Percentiles rank a stretch among this genome's conserved stretches.
phyloP scores from a whole-genome alignment of 2,797 vertebrate species.

The Silurus lanzhouensis region DNA sequence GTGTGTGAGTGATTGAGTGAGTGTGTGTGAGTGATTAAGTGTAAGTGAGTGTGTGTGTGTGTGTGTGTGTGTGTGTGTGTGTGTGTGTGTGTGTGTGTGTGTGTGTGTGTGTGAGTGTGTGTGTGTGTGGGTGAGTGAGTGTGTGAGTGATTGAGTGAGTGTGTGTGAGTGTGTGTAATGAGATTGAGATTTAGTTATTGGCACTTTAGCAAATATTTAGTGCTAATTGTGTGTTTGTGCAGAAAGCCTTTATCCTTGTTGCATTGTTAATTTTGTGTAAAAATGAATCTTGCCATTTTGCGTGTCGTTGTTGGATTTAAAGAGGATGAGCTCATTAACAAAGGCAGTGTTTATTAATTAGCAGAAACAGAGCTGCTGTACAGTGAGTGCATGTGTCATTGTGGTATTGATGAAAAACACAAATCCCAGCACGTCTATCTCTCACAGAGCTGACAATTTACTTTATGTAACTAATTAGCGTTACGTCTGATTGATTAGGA shows the following conservation, averaged over 20 bases:
- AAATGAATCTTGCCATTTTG: conserved; percentile 26
- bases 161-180: too few relatives aligned
- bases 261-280: neutral
- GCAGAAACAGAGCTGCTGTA: conserved; percentile 11
- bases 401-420: conserved; percentile 20
- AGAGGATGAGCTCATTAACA: conserved; percentile 35
- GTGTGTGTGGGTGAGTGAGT: too few relatives aligned
- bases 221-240: conserved; percentile 14
- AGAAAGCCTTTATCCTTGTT: conserved; percentile 21
- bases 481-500: conserved; percentile 54
- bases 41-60: too few relatives aligned
- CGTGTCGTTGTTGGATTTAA: conserved; percentile 48
- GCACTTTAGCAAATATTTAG: conserved; percentile 8
- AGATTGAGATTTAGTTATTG: neutral
- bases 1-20: too few relatives aligned
- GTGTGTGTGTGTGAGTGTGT: too few relatives aligned
- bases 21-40: too few relatives aligned
- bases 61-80: too few relatives aligned
- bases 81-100: too few relatives aligned
- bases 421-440: conserved; percentile 42
- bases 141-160: too few relatives aligned
- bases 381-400: conserved; percentile 21
- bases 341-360: conserved; percentile 46
- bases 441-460: conserved; percentile 32
- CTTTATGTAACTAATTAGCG: conserved; percentile 46